A percentile compares a stretch with the other conserved stretches of the same genome.
These are phyloP conservation scores for Sebastes diaconus DNA, from an alignment of 2,797 vertebrate species.

Conservation along the genomic window DNA sequence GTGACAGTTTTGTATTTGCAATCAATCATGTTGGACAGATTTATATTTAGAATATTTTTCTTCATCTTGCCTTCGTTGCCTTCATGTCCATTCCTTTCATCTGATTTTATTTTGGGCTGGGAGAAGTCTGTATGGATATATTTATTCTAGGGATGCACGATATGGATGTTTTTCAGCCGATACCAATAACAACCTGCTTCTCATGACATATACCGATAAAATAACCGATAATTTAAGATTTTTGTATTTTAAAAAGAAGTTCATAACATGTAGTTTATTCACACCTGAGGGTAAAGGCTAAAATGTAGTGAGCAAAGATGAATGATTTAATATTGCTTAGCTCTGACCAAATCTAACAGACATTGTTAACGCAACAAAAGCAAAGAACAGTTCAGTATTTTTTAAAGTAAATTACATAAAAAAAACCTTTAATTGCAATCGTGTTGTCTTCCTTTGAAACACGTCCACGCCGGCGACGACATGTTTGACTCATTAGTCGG, in stretches of 20 bases:
- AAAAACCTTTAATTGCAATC: no score
- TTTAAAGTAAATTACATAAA: no score
- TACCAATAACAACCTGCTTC: not conserved
- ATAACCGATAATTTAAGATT: no score
- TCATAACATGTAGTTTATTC: no score
- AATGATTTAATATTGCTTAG: no score
- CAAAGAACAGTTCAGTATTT: no score
- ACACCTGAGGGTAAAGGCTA: no score
- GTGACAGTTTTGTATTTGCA: not conserved
- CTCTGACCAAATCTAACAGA: no score
- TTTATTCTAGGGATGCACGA: not conserved
- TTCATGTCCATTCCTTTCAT: not conserved
- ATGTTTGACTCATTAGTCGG: not conserved
- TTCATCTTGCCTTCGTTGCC: not conserved
- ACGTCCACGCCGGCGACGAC: not conserved
- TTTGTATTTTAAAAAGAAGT: no score
- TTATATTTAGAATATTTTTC: not conserved
- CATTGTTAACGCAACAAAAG: no score
- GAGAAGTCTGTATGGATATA: not conserved
- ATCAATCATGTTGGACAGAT: not conserved
- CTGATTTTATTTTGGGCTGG: not conserved
- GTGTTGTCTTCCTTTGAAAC: not conserved
- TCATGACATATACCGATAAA: no score
- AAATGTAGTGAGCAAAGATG: no score
- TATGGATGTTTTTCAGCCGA: not conserved